Evolutionary conservation across 2,113 vertebrate species (phyloP).

Genomic region (Puntigrus tetrazona): DNA sequence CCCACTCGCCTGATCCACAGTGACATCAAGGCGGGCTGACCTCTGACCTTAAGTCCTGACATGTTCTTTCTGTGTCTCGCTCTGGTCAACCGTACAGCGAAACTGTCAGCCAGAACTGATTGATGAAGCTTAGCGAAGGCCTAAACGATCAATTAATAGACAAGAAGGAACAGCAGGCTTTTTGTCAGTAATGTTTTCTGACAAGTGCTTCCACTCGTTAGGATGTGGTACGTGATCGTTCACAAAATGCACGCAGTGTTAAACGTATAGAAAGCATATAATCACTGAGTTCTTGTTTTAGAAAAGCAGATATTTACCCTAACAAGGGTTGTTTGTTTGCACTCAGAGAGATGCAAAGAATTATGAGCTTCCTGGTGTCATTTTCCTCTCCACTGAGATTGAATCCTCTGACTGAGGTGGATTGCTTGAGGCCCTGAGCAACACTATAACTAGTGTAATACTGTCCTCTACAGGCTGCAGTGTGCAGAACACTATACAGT

Average conservation of each 20-base stretch:
- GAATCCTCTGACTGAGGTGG: not conserved
- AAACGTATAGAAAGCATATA: not conserved
- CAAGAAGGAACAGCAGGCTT: not conserved
- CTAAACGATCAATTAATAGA: slow-evolving; percentile 38
- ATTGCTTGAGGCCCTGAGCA: not conserved
- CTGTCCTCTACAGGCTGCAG: slow-evolving; percentile 42
- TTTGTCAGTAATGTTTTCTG: not conserved
- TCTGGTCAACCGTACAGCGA: slow-evolving; percentile 4
- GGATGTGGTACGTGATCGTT: not conserved
- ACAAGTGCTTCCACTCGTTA: not conserved
- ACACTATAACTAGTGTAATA: not conserved
- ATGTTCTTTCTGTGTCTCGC: slow-evolving; percentile 8
- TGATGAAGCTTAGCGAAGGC: slow-evolving; percentile 29
- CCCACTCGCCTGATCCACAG: slow-evolving; percentile 5
- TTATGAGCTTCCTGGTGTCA: not conserved
- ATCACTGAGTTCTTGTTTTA: not conserved
- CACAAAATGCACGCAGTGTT: not conserved
- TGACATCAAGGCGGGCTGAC: slow-evolving; percentile 33
- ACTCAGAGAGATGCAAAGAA: not conserved
- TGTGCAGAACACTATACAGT: not conserved
- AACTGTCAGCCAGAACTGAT: slow-evolving; percentile 11
- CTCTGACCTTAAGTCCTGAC: slow-evolving; percentile 38
- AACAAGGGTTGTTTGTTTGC: not conserved
- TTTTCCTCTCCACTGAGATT: not conserved
- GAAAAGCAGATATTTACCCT: not conserved